These are phyloP conservation scores for Tautogolabrus adspersus DNA, from an alignment of 2,113 vertebrate species.

Conservation along the genomic window DNA sequence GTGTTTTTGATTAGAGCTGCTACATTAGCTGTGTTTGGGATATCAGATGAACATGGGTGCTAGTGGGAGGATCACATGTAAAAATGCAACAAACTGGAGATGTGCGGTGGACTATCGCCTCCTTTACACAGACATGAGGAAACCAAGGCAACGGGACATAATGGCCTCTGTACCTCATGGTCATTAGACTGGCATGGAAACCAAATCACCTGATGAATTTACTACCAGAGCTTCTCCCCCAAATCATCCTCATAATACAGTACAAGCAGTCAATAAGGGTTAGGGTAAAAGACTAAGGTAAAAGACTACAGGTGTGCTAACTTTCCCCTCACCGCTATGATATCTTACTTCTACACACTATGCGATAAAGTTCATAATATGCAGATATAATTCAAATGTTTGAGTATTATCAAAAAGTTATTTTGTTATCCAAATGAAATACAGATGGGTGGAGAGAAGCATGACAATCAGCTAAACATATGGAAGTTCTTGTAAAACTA, in stretches of 20 bases:
- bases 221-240: neutral
- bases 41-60: conserved; percentile 43
- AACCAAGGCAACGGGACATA: conserved; percentile 77
- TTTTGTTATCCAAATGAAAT: conserved; percentile 61
- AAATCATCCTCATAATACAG: conserved; percentile 2
- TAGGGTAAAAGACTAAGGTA: neutral
- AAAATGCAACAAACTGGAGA: conserved; percentile 70
- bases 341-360: neutral
- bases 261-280: neutral
- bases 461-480: conserved; percentile 27
- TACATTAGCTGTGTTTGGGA: conserved; percentile 57
- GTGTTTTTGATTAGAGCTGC: conserved; percentile 74
- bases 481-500: conserved; percentile 30
- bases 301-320: neutral
- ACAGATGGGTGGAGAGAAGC: neutral
- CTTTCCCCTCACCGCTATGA: neutral
- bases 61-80: conserved; percentile 44
- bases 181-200: conserved; percentile 51
- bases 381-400: conserved; percentile 36
- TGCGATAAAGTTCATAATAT: neutral
- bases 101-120: conserved; percentile 44
- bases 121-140: conserved; percentile 75
- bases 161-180: conserved; percentile 60
- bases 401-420: conserved; percentile 39
- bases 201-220: conserved; percentile 38